These are phyloP conservation scores for Gortyna flavago DNA, from an alignment of 2,888 invertebrate species.

Conservation along the genomic window DNA sequence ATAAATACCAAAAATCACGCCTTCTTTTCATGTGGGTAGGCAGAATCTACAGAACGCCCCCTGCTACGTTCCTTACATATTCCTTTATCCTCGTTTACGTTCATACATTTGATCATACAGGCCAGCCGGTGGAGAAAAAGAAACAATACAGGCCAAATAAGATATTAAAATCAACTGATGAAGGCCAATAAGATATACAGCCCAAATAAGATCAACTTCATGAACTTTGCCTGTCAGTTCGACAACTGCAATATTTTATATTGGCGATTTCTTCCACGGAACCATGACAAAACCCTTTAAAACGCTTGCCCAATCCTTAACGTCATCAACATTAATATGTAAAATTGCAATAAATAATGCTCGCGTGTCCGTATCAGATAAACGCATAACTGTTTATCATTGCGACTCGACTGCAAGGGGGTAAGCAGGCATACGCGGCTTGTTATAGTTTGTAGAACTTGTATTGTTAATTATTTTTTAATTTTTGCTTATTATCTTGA, in stretches of 20 bases:
- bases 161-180: not conserved
- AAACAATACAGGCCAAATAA: too few species aligned
- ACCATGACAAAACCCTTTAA: conserved; percentile 21
- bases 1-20: not conserved
- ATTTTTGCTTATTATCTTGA: not conserved
- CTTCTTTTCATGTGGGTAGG: too few species aligned
- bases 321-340: conserved; percentile 71
- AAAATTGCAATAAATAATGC: conserved; percentile 69
- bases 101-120: too few species aligned
- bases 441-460: conserved; percentile 20
- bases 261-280: conserved; percentile 29
- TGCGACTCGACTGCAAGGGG: conserved; percentile 58
- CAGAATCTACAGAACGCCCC: too few species aligned
- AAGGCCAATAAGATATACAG: too few species aligned
- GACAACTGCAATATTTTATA: too few species aligned
- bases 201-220: too few species aligned
- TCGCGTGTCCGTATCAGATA: conserved; percentile 70
- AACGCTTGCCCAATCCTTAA: conserved; percentile 50
- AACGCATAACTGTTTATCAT: conserved; percentile 64
- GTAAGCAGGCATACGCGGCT: conserved; percentile 17
- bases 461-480: conserved; percentile 14
- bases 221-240: not conserved
- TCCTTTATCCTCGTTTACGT: too few species aligned
- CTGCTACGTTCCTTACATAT: too few species aligned
- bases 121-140: too few species aligned